These are phyloP conservation scores for Isoperla grammatica DNA, from an alignment of 2,888 invertebrate genomes.

Conservation along the genomic window DNA sequence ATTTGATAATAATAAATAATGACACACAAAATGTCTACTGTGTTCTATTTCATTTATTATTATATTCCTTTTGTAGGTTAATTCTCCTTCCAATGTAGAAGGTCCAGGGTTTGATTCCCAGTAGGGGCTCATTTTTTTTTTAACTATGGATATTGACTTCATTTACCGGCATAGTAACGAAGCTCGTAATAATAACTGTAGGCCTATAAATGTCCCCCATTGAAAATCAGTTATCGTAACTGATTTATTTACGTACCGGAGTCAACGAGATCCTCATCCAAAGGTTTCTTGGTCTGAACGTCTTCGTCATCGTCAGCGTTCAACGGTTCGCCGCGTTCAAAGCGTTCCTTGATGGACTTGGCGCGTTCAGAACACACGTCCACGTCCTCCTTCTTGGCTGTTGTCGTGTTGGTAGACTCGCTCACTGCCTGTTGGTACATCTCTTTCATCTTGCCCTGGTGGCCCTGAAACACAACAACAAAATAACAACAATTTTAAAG, in stretches of 20 bases:
- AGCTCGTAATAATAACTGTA: too few species aligned
- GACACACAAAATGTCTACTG: too few species aligned
- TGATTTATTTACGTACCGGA: too few species aligned
- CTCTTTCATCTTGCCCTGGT: slow-evolving; percentile 86
- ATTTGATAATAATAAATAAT: too few species aligned
- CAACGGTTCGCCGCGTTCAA: slow-evolving; percentile 65
- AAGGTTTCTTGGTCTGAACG: slow-evolving; percentile 51
- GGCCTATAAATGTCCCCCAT: too few species aligned
- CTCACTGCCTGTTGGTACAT: slow-evolving; percentile 87
- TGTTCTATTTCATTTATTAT: too few species aligned
- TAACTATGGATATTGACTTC: too few species aligned
- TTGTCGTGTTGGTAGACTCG: slow-evolving; percentile 67
- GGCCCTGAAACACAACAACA: slow-evolving; percentile 55
- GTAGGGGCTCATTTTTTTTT: too few species aligned
- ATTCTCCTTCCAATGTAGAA: neutral
- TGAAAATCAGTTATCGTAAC: too few species aligned
- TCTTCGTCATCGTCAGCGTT: slow-evolving; percentile 42
- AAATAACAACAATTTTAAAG: too few species aligned
- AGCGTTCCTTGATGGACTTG: slow-evolving; percentile 67
- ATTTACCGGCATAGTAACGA: too few species aligned
- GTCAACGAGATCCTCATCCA: slow-evolving; percentile 72
- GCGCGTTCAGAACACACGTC: slow-evolving; percentile 53
- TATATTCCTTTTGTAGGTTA: too few species aligned
- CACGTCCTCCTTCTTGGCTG: slow-evolving; percentile 45
- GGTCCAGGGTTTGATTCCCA: neutral